phyloP scores from a whole-genome alignment of 2,797 vertebrate genomes.

The Gephyroberyx darwinii region DNA sequence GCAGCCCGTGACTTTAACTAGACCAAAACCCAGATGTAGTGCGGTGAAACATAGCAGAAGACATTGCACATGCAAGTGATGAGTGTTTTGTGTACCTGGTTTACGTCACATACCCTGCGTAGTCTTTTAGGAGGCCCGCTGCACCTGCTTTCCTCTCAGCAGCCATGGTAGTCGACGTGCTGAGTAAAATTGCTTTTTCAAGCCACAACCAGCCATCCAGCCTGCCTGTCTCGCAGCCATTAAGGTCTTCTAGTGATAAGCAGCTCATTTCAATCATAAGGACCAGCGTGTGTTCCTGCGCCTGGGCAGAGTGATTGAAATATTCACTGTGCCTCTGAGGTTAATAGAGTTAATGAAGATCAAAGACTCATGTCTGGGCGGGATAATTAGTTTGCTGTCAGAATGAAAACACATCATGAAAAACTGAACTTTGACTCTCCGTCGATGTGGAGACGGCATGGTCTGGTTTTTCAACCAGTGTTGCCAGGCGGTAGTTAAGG shows the following conservation, averaged over 20 bases:
- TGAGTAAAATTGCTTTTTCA: constrained; percentile 56
- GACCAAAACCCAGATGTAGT: too few species aligned
- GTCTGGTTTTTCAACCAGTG: constrained; percentile 11
- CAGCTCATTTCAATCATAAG: constrained; percentile 65
- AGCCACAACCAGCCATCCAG: constrained; percentile 27
- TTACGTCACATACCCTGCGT: neutral
- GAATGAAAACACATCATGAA: constrained; percentile 48
- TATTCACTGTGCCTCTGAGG: constrained; percentile 60
- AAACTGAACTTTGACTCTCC: constrained; percentile 51
- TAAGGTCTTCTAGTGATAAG: constrained; percentile 66
- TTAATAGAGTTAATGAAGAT: constrained; percentile 74
- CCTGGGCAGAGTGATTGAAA: constrained; percentile 61
- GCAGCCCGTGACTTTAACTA: too few species aligned
- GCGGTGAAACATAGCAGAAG: too few species aligned
- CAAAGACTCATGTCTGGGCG: constrained; percentile 58
- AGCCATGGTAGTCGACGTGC: constrained; percentile 16
- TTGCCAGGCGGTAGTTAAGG: too few species aligned
- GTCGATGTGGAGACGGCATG: constrained; percentile 18
- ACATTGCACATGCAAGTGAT: too few species aligned
- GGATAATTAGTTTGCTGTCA: constrained; percentile 60
- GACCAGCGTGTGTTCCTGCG: constrained; percentile 43
- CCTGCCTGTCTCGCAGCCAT: constrained; percentile 41
- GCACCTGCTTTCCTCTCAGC: neutral
- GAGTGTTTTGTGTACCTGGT: neutral
- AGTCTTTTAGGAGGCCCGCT: too few species aligned